These are phyloP conservation scores for Sceloporus undulatus DNA, from an alignment of 2,113 vertebrate genomes.

Conservation along the genomic window DNA sequence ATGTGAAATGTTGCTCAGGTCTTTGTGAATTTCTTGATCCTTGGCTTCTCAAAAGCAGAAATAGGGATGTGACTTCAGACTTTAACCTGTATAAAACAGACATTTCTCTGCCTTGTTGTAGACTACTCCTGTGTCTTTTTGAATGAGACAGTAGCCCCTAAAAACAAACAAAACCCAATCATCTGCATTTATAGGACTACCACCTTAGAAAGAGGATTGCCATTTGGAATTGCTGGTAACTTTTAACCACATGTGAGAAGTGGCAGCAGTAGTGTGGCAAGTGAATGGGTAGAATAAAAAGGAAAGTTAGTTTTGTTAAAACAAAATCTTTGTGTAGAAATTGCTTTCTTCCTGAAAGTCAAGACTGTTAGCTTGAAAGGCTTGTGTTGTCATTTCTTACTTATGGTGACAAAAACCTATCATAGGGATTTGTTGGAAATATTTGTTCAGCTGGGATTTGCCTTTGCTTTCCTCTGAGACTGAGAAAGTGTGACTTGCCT, in stretches of 20 bases:
- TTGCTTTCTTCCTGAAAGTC: not conserved
- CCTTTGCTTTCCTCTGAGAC: no score
- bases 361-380: not conserved
- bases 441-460: no score
- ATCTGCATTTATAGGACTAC: not conserved
- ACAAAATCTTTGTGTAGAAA: not conserved
- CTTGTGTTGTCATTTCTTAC: no score
- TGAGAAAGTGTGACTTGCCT: no score
- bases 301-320: not conserved
- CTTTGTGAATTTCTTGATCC: slow-evolving; percentile 1
- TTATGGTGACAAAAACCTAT: no score
- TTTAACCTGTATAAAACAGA: not conserved
- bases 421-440: no score
- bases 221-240: not conserved
- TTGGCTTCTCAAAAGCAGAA: slow-evolving; percentile 6
- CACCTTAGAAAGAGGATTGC: not conserved
- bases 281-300: not conserved
- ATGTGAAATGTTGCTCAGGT: slow-evolving; percentile 9
- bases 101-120: not conserved
- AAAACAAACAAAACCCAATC: not conserved
- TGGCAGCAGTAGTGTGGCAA: not conserved
- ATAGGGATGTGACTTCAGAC: not conserved
- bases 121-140: not conserved
- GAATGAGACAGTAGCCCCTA: not conserved
- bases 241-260: not conserved